Conservation (phyloP, 2,113 vertebrate genomes). For the Pipa parva region DNA sequence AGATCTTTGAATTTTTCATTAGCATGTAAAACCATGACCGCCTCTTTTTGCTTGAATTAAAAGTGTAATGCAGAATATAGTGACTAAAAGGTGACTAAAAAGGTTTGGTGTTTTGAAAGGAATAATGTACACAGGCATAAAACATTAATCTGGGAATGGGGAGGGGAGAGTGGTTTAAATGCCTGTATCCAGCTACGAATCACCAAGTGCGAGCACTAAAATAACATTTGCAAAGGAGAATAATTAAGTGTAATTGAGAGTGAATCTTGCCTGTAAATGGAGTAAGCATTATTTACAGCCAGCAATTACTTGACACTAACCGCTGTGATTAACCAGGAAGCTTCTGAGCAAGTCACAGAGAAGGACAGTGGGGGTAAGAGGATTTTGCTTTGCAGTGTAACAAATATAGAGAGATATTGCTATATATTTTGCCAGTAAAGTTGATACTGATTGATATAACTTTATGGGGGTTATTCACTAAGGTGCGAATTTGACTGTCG, state of each 20-base stretch:
- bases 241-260: slow-evolving; percentile 27
- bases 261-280: slow-evolving; percentile 8
- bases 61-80: too few relatives aligned
- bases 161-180: neutral
- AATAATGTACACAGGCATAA: neutral
- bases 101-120: slow-evolving; percentile 16
- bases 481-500: too few relatives aligned
- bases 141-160: neutral
- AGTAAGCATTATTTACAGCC: slow-evolving; percentile 24
- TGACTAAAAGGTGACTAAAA: too few relatives aligned
- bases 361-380: neutral
- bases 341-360: neutral
- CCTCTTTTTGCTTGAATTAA: too few relatives aligned
- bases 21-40: too few relatives aligned
- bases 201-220: neutral
- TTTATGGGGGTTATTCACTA: too few relatives aligned
- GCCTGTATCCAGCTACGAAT: neutral
- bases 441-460: too few relatives aligned
- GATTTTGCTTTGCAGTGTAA: too few relatives aligned
- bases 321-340: slow-evolving; percentile 8
- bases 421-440: too few relatives aligned
- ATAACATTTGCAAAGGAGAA: slow-evolving; percentile 22
- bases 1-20: too few relatives aligned
- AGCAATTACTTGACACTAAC: slow-evolving; percentile 14
- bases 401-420: too few relatives aligned